Base-by-base conservation (phyloP, 2,113 vertebrate genomes). In the Pygoscelis adeliae region DNA sequence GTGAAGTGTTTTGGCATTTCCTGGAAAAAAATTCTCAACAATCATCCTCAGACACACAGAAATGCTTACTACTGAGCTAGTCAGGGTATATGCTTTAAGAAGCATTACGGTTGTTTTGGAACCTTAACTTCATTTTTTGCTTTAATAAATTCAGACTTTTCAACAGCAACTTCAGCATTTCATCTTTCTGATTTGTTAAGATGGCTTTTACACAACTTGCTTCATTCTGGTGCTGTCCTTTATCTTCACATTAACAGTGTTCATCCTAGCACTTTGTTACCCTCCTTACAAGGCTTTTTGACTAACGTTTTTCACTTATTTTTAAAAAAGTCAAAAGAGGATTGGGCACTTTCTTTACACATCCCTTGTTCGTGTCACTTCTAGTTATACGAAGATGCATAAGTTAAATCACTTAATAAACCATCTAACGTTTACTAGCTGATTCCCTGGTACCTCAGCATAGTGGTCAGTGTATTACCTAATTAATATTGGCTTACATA, bases 321-420 rank as follows among this genome's bases (percentile, higher is more conserved):
- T 61, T 73, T 29, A 5, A 36, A 74, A 6, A 63, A 52, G 47
- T 49, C 17, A 76, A 22, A 70, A 63, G 9, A 81, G 40, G 29
- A n/a, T 26, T 9, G 5, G 47, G 42, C 13, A 44, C n/a, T 56
- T 74, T 9, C 19, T 47, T 67, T 56, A 55, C 12, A 47, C 26
- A 17, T 47, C 40, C 78, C 29, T 65, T 14, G 2, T 36, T 76
- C 34, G 11, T 5, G 23, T 71, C 34, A 66, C 34, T 82, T 74
- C 50, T 25, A 73, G 8, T 74, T 74, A 50, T 7, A 76, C 1
- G 6, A 79, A 63, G n/a, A 83, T 3, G 4, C 0, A 0, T 5
- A 44, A 74, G 14, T 32, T 44, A 67, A 40, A 76, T 40, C 27
- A 36, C 56, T 76, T 46, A 29, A 34, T 11, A 76, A 84, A 58